A percentile compares a stretch with the other conserved stretches of the same genome.
Conservation (phyloP, 2,113 vertebrate genomes). For the Ginglymostoma cirratum region DNA sequence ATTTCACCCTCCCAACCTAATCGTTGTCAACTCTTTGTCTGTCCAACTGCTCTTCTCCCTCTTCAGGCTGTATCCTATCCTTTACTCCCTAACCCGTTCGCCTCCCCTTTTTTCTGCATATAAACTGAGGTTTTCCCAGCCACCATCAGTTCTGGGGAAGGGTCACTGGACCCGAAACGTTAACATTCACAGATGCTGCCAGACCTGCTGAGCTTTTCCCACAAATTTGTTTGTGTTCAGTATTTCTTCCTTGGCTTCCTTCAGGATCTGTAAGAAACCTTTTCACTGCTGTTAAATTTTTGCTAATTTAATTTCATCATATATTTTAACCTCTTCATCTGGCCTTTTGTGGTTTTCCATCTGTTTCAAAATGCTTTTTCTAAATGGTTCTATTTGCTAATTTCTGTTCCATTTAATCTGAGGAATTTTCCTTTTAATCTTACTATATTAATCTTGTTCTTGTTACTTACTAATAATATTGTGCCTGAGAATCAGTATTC, state of each 20-base stretch:
- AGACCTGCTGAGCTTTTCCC: no score
- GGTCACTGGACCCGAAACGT: no score
- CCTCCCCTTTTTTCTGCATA: no score
- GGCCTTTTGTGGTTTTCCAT: neutral
- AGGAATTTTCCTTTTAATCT: neutral
- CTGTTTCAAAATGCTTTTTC: neutral
- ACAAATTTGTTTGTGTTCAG: no score
- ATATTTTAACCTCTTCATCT: neutral
- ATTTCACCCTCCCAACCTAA: neutral
- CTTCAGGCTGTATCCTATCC: no score
- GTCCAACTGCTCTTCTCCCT: no score
- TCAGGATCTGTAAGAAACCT: neutral
- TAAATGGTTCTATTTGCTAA: neutral
- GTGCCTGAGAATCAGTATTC: neutral
- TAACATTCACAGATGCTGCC: no score
- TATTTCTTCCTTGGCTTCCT: no score
- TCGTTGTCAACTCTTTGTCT: no score
- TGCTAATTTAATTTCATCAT: neutral
- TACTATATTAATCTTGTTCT: neutral
- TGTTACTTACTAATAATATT: neutral
- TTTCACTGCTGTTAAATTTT: neutral
- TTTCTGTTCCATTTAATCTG: neutral
- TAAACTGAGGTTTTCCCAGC: no score
- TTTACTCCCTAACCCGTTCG: no score
- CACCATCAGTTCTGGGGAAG: no score